These are phyloP conservation scores for Orthonychiurus folsomi DNA, from an alignment of 2,888 invertebrate species.

Conservation along the genomic window DNA sequence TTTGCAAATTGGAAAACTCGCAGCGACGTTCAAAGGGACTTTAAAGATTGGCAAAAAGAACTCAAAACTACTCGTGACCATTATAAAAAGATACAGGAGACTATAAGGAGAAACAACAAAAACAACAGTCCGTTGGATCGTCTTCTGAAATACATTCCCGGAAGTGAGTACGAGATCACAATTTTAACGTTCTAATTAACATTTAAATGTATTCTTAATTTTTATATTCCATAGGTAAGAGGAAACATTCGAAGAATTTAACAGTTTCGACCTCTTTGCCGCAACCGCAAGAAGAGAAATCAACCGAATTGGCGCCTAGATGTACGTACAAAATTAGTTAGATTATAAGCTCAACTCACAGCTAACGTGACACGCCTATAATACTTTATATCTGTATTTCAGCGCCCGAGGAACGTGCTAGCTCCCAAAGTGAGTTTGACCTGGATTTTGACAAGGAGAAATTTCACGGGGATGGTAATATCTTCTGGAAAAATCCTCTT, in stretches of 20 bases:
- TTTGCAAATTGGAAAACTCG: slow-evolving; percentile 80
- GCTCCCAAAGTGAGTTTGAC: too few relatives aligned
- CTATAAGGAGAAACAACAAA: slow-evolving; percentile 59
- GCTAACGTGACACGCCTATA: too few relatives aligned
- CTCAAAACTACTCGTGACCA: slow-evolving; percentile 68
- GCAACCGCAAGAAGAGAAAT: too few relatives aligned
- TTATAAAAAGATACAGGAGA: slow-evolving; percentile 71
- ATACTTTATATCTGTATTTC: too few relatives aligned
- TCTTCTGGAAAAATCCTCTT: slow-evolving; percentile 4
- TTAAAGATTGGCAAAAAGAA: slow-evolving; percentile 70
- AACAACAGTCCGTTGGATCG: not conserved
- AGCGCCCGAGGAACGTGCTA: too few relatives aligned
- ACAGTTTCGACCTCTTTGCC: too few relatives aligned
- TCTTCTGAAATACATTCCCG: slow-evolving; percentile 9
- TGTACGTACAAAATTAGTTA: too few relatives aligned
- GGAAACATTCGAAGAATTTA: not conserved
- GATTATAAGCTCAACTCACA: too few relatives aligned
- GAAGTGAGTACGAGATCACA: not conserved
- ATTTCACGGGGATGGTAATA: not conserved
- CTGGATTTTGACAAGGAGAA: not conserved
- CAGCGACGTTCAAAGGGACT: slow-evolving; percentile 75
- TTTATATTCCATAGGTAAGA: not conserved
- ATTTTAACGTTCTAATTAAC: not conserved
- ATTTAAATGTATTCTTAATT: not conserved
- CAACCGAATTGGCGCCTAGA: too few relatives aligned